phyloP scores from a whole-genome alignment of 2,113 vertebrate species.

The Poecile atricapillus region DNA sequence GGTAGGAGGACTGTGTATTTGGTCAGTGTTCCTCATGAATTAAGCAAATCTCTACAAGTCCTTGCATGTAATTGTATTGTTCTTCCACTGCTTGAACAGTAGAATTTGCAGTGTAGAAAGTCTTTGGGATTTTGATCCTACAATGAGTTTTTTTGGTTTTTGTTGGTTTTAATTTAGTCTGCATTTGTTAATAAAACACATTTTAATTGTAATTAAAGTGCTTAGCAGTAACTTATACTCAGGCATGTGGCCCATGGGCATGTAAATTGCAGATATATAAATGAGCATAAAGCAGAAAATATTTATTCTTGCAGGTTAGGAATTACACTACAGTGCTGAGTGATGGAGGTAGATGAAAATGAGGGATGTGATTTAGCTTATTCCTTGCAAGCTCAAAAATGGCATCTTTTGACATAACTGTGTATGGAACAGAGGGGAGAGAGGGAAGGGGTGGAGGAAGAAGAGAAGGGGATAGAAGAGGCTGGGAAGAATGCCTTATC shows the following conservation, averaged over 20 bases:
- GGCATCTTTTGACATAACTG: not conserved
- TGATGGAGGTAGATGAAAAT: not conserved
- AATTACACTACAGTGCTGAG: not conserved
- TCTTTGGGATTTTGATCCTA: constrained; percentile 39
- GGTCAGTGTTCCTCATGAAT: constrained; percentile 60
- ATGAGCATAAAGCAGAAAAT: not conserved
- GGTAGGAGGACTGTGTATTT: constrained; percentile 55
- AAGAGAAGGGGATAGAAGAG: not conserved
- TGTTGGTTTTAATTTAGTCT: constrained; percentile 6
- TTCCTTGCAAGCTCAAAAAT: not conserved
- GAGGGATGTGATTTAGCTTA: not conserved
- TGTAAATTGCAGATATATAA: not conserved
- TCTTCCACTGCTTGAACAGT: constrained; percentile 41
- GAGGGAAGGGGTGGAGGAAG: not conserved
- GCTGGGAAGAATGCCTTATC: not conserved
- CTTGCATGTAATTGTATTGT: constrained; percentile 59
- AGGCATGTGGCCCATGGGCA: not conserved
- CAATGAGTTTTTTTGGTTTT: not conserved
- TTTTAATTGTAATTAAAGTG: constrained; percentile 35
- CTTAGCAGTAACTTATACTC: constrained; percentile 30
- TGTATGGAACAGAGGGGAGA: not conserved
- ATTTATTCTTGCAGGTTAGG: not conserved
- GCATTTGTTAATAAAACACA: constrained; percentile 51
- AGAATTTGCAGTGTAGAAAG: constrained; percentile 54
- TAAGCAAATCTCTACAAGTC: constrained; percentile 51